A percentile compares a stretch with the other conserved stretches of the same genome.
Conservation (phyloP, 2,888 invertebrate species). For the Beris chalybata region DNA sequence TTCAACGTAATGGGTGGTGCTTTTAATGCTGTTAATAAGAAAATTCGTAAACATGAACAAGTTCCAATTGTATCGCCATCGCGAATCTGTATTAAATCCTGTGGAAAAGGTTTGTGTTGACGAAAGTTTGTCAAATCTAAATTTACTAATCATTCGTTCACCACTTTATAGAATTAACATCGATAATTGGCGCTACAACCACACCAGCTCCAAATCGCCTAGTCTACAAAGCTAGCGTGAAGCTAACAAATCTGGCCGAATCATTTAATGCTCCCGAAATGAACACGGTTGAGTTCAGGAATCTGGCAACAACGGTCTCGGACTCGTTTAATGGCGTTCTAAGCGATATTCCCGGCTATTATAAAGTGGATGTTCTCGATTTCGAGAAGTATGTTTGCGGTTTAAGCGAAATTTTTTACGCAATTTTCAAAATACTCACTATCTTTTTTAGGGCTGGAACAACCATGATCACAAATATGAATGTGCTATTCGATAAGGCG, state of each 20-base stretch:
- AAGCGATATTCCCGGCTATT: conserved; percentile 70
- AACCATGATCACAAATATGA: conserved; percentile 75
- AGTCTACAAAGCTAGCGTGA: conserved; percentile 71
- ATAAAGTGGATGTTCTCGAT: conserved; percentile 68
- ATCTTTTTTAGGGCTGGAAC: conserved; percentile 59
- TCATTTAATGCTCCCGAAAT: conserved; percentile 74
- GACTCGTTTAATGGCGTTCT: conserved; percentile 66
- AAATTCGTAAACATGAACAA: conserved; percentile 77
- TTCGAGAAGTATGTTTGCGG: conserved; percentile 66
- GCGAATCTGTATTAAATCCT: conserved; percentile 80
- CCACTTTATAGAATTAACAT: conserved; percentile 45
- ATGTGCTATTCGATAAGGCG: conserved; percentile 73
- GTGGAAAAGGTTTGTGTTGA: conserved; percentile 65
- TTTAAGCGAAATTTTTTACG: neutral
- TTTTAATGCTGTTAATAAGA: conserved; percentile 81
- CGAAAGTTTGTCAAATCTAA: neutral
- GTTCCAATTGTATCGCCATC: conserved; percentile 73
- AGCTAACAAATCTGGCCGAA: conserved; percentile 74
- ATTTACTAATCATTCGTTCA: neutral
- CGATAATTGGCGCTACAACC: conserved; percentile 51
- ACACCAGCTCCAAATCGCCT: conserved; percentile 67
- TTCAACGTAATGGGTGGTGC: conserved; percentile 83
- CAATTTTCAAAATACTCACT: neutral
- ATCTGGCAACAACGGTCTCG: conserved; percentile 67
- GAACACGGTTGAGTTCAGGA: conserved; percentile 73